Base-by-base conservation (phyloP, 2,888 invertebrate species). In the Coenonympha arcania region DNA sequence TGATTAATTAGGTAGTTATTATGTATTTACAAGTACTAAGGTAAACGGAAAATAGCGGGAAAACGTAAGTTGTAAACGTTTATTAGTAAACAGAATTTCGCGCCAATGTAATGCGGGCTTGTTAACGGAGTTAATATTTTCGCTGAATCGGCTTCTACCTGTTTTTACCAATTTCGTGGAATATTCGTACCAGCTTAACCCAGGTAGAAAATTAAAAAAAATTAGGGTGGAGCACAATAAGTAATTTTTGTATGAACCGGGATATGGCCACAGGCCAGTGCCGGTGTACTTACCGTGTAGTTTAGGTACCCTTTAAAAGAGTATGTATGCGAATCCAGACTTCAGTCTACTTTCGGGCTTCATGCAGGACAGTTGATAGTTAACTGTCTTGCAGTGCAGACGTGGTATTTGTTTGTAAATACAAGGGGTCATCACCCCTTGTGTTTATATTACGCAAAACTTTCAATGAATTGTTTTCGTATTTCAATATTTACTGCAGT, bases 301-400 rank as follows among this genome's bases (percentile, higher is more conserved):
- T 8, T 26, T n/a, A n/a, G n/a, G 20, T 20, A 76, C 73, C 77
- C 72, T 81, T 86, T 84, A 82, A 80, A 82, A 79, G 71, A 70
- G 76, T 73, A 68, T 63, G 76, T 61, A 65, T 68, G 74, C 69
- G 66, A 68, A 76, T 79, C 80, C 81, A 75, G 80, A 74, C 76
- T 76, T 83, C 84, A 85, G 84, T 85, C 73, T 76, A 70, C 75
- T 73, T 79, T 79, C 66, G 75, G 72, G 68, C 77, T 71, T 74
- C 80, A 75, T 50, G 57, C 75, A 71, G 76, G 64, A 68, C 78
- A 73, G 78, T 78, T 75, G 73, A 66, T 66, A 60, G 59, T 66
- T 58, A 56, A 57, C 55, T 54, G 51, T 60, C 52, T 52, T 47
- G 61, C 58, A 52, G 55, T 58, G 42, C 53, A 64, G 61, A 61